A percentile compares a stretch with the other conserved stretches of the same genome.
These are phyloP conservation scores for Himalopsyche anomala DNA, from an alignment of 2,888 invertebrate species.

Conservation along the genomic window DNA sequence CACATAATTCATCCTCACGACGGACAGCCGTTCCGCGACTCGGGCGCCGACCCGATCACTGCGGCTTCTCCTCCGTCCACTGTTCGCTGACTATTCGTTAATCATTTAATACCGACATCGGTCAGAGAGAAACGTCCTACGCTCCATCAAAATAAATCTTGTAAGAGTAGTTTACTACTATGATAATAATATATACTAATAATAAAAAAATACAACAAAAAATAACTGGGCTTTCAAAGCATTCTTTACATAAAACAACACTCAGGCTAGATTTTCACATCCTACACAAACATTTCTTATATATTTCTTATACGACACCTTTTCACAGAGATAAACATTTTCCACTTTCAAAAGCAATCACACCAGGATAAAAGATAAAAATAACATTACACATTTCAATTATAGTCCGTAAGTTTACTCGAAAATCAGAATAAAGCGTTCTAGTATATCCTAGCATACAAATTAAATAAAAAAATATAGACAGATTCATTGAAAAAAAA, in stretches of 20 bases:
- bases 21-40: neutral
- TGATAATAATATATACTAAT: conserved; percentile 35
- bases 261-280: conserved; percentile 53
- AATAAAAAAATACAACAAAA: conserved; percentile 60
- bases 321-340: neutral
- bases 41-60: neutral
- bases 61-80: neutral
- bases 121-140: conserved; percentile 27
- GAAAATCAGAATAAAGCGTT: neutral
- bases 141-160: conserved; percentile 12
- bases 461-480: neutral
- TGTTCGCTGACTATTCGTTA: conserved; percentile 16
- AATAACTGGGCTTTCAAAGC: conserved; percentile 56
- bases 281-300: conserved; percentile 53
- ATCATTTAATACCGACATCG: conserved; percentile 19
- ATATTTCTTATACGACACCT: conserved; percentile 48
- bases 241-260: conserved; percentile 54
- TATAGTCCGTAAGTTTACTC: neutral
- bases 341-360: conserved; percentile 7
- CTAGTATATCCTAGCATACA: neutral
- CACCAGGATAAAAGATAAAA: neutral
- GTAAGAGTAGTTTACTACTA: conserved; percentile 3
- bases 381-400: neutral
- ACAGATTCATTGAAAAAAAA: neutral
- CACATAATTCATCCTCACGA: conserved; percentile 52